phyloP scores from a whole-genome alignment of 2,113 vertebrate species.

The Nipponia nippon region DNA sequence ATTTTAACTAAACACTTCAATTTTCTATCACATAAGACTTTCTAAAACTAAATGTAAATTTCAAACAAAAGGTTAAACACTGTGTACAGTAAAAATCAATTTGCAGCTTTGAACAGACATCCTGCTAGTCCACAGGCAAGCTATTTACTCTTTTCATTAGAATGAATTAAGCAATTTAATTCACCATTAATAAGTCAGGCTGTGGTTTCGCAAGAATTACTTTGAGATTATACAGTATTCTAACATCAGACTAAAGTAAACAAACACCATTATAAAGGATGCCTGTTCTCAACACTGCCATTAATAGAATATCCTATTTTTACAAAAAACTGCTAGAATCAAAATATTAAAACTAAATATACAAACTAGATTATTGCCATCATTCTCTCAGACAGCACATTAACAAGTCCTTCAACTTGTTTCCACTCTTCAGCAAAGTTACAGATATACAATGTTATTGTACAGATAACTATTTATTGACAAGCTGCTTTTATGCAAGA shows the following conservation, averaged over 20 bases:
- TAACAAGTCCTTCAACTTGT: background rate
- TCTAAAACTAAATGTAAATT: background rate
- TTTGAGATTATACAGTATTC: background rate
- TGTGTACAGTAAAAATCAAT: background rate
- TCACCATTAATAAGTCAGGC: background rate
- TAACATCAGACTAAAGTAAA: background rate
- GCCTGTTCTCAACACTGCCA: background rate
- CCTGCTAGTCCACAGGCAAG: background rate
- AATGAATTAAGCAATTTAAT: background rate
- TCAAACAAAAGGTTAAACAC: background rate
- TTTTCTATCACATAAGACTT: background rate
- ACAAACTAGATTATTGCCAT: background rate
- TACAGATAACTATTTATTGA: background rate
- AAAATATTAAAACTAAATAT: background rate
- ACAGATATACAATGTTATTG: background rate
- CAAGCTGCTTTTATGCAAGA: background rate
- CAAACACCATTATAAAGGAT: background rate
- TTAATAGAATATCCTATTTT: background rate
- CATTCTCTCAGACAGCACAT: background rate
- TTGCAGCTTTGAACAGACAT: background rate
- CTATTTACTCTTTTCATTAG: background rate
- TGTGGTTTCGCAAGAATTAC: background rate
- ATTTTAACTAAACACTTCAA: background rate
- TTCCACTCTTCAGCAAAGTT: background rate
- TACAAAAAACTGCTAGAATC: background rate